Conservation (phyloP, 1,140 invertebrate genomes). For the Rhizoglyphus robini region DNA sequence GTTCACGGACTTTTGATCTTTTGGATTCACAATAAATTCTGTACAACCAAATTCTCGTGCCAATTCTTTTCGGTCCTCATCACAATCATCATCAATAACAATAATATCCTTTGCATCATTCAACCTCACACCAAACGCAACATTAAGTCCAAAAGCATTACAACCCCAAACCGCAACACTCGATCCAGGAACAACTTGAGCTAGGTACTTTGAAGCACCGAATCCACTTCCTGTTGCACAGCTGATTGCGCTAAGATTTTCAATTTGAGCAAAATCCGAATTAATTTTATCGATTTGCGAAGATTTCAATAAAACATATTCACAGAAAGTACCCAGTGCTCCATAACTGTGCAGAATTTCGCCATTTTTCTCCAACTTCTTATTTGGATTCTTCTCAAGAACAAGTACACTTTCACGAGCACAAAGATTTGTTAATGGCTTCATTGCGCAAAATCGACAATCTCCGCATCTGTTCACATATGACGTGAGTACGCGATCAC, state of each 20-base stretch:
- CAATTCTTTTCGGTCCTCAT: conserved; percentile 33
- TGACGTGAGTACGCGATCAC: conserved; percentile 87
- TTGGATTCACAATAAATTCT: conserved; percentile 33
- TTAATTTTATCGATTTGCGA: conserved; percentile 74
- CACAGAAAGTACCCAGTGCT: conserved; percentile 90
- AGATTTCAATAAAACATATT: conserved; percentile 93
- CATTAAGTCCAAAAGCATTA: conserved; percentile 87
- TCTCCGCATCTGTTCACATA: conserved; percentile 89
- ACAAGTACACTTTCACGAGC: conserved; percentile 47
- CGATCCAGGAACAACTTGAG: conserved; percentile 64
- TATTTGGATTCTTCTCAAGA: conserved; percentile 80
- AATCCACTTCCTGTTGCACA: no score
- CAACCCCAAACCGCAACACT: conserved; percentile 81
- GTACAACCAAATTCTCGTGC: conserved; percentile 40
- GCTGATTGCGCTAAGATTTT: conserved; percentile 48
- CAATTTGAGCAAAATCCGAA: no score
- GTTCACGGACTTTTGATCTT: conserved; percentile 54
- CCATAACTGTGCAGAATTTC: conserved; percentile 82
- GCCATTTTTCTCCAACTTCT: conserved; percentile 61
- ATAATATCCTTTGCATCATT: conserved; percentile 81
- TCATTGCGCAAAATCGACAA: conserved; percentile 91
- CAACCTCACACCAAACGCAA: conserved; percentile 53
- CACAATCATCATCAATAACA: conserved; percentile 81
- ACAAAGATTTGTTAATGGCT: conserved; percentile 87
- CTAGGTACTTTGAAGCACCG: conserved; percentile 81